Conservation (phyloP, 2,888 invertebrate species). For the Latrodectus hesperus region DNA sequence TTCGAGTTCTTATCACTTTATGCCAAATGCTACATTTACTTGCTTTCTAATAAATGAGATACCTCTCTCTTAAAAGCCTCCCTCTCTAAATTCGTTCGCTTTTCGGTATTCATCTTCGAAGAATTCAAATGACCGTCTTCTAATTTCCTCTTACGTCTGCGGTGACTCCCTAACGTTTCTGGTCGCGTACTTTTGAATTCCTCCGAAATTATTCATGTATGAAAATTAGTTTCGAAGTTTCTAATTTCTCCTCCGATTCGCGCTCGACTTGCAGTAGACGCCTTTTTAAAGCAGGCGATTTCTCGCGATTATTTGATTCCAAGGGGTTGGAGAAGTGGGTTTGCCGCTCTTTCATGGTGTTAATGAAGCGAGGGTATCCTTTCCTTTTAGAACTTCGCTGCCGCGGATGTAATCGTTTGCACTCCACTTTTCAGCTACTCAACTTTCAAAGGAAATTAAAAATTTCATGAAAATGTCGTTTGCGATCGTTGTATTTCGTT, state of each 20-base stretch:
- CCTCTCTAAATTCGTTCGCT: no score
- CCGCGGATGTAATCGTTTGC: conserved; percentile 28
- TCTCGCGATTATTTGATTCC: conserved; percentile 41
- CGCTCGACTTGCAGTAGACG: neutral
- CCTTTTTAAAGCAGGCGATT: neutral
- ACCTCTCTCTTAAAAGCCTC: no score
- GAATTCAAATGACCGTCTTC: no score
- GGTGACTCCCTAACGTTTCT: no score
- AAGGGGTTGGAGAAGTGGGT: neutral
- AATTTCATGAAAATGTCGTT: conserved; percentile 19
- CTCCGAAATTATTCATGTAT: conserved; percentile 29
- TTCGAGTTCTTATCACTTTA: no score
- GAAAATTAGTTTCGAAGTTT: conserved; percentile 20
- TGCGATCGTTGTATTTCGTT: neutral
- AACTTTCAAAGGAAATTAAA: conserved; percentile 45
- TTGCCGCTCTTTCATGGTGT: conserved; percentile 18
- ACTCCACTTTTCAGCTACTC: neutral
- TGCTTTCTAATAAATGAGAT: no score
- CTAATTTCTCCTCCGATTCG: neutral
- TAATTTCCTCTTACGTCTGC: no score
- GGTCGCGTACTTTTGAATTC: conserved; percentile 10
- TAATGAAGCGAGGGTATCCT: conserved; percentile 39
- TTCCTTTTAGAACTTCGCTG: neutral
- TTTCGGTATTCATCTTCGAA: no score
- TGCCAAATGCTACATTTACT: no score